phyloP scores from a whole-genome alignment of 2,113 vertebrate genomes.

The Seriola quinqueradiata region DNA sequence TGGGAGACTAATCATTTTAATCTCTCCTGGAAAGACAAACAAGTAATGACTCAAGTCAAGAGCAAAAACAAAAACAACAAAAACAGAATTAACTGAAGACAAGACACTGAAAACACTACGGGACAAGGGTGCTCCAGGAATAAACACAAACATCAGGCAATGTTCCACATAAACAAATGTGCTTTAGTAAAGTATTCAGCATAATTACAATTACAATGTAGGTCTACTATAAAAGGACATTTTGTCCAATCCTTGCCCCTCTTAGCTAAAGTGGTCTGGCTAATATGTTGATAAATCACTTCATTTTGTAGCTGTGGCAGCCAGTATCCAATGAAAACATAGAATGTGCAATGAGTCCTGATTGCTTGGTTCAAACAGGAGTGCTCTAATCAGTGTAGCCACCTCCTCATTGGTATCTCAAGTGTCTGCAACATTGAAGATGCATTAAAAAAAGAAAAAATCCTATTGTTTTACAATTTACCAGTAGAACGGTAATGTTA shows the following conservation, averaged over 20 bases:
- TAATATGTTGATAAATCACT: slow-evolving; percentile 4
- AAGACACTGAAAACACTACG: neutral
- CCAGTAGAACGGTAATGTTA: neutral
- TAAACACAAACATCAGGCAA: neutral
- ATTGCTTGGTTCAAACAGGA: slow-evolving; percentile 14
- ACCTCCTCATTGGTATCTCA: neutral
- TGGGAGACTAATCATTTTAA: neutral
- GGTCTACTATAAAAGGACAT: neutral
- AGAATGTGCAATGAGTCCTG: neutral
- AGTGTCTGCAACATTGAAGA: neutral
- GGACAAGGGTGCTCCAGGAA: neutral
- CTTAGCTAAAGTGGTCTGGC: neutral
- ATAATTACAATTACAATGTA: neutral
- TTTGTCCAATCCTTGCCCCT: neutral
- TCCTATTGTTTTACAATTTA: neutral
- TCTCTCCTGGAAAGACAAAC: neutral
- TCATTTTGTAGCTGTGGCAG: neutral
- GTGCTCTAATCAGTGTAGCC: slow-evolving; percentile 2
- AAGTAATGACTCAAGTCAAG: neutral
- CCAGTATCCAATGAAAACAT: neutral
- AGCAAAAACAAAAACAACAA: neutral
- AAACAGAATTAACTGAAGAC: neutral
- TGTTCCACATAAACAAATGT: neutral
- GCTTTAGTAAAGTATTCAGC: neutral
- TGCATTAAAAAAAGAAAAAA: neutral